Conservation (phyloP, 1,140 invertebrate species). For the Drosophila tsacasi region DNA sequence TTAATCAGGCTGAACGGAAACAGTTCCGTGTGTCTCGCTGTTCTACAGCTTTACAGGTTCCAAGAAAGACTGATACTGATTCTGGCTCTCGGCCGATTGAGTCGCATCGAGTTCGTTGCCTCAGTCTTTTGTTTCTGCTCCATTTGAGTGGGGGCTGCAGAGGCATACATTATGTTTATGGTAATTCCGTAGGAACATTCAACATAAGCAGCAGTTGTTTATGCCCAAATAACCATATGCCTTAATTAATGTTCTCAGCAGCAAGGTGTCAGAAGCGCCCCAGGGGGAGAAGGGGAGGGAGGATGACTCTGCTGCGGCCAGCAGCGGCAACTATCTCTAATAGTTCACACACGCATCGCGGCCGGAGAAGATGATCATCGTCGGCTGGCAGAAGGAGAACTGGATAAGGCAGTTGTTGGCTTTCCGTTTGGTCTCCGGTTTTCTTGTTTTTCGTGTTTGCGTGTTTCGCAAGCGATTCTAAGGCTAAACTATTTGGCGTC, state of each 20-base stretch:
- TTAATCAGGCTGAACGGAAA: conserved; percentile 41
- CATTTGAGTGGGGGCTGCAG: conserved; percentile 15
- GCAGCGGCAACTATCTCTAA: conserved; percentile 44
- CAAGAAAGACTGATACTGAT: conserved; percentile 40
- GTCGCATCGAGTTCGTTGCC: conserved; percentile 40
- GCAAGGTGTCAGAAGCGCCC: conserved; percentile 19
- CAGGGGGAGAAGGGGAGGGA: conserved; percentile 4
- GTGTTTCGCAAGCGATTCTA: conserved; percentile 63
- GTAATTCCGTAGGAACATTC: conserved; percentile 10
- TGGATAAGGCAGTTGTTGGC: conserved; percentile 51
- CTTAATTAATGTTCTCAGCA: conserved; percentile 31
- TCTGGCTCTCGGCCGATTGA: conserved; percentile 12
- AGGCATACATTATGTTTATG: conserved; percentile 45
- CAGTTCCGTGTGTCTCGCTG: conserved; percentile 53
- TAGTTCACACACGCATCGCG: conserved; percentile 50
- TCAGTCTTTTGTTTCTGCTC: conserved; percentile 51
- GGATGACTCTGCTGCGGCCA: conserved; percentile 3
- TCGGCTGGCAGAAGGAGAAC: conserved; percentile 43
- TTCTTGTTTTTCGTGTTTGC: conserved; percentile 73
- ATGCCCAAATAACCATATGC: conserved; percentile 23
- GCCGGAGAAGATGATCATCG: conserved; percentile 17
- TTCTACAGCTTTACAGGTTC: conserved; percentile 35
- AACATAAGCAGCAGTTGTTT: conserved; percentile 33
- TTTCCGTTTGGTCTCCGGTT: conserved; percentile 24
- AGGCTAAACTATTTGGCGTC: conserved; percentile 68